These are phyloP conservation scores for Polyommatus icarus DNA, from an alignment of 2,888 invertebrate species.

Conservation along the genomic window DNA sequence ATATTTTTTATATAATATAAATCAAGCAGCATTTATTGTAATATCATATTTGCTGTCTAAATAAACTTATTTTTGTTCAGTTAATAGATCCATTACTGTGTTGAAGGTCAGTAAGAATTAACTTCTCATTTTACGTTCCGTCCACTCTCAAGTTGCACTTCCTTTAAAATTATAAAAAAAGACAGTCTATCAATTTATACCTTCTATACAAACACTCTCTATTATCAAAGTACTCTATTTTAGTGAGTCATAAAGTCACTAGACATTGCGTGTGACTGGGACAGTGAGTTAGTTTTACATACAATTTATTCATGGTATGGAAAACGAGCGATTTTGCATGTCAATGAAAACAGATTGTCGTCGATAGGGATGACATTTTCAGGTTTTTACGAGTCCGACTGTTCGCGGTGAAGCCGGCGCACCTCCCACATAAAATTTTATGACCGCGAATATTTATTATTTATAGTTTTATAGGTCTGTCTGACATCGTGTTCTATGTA, in stretches of 20 bases:
- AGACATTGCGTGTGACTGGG: not conserved
- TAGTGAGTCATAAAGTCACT: not conserved
- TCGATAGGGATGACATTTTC: not conserved
- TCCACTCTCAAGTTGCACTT: no score
- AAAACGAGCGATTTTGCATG: slow-evolving; percentile 15
- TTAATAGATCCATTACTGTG: not conserved
- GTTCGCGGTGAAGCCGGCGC: slow-evolving; percentile 55
- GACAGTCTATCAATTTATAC: not conserved
- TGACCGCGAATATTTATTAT: slow-evolving; percentile 71
- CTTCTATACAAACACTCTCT: not conserved
- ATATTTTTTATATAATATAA: not conserved
- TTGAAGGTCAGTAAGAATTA: not conserved
- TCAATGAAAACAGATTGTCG: slow-evolving; percentile 13
- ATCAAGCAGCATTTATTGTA: not conserved
- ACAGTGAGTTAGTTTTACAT: not conserved
- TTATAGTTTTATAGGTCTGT: slow-evolving; percentile 68
- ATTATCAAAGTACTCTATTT: not conserved
- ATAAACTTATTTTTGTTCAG: not conserved
- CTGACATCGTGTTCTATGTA: slow-evolving; percentile 54
- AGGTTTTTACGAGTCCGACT: slow-evolving; percentile 34
- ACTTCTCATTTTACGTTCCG: not conserved
- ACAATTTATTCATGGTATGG: slow-evolving; percentile 12
- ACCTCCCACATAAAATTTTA: slow-evolving; percentile 73
- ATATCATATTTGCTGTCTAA: not conserved
- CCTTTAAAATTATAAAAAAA: not conserved